Conservation (phyloP, 2,113 vertebrate species). For the Ibidorhyncha struthersii region DNA sequence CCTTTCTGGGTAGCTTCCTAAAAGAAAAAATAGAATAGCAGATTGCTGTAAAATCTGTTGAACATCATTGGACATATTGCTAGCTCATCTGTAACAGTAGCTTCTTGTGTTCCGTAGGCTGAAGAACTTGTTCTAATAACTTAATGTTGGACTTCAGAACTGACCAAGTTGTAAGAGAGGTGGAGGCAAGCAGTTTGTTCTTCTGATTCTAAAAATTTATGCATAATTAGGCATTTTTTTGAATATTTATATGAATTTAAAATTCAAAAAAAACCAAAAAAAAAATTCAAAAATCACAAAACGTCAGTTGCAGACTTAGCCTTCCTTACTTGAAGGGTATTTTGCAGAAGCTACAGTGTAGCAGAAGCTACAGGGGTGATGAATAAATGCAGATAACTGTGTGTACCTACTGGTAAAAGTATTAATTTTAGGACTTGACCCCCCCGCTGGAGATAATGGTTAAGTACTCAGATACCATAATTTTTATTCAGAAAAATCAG, state of each 20-base stretch:
- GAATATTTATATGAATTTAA: not conserved
- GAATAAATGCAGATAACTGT: not conserved
- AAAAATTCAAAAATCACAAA: not conserved
- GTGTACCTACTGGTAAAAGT: not conserved
- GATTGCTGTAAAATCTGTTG: not conserved
- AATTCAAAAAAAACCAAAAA: not conserved
- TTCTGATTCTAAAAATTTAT: not conserved
- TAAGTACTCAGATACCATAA: not conserved
- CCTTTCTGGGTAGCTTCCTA: not conserved
- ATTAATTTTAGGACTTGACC: not conserved
- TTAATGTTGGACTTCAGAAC: not conserved
- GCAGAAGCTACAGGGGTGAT: not conserved
- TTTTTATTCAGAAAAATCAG: conserved; percentile 31
- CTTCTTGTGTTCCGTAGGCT: not conserved
- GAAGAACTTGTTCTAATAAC: not conserved
- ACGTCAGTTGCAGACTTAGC: fast-evolving
- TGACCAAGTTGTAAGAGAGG: not conserved
- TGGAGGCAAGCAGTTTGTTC: not conserved
- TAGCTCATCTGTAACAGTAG: not conserved
- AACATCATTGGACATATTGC: not conserved
- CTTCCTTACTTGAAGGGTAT: not conserved
- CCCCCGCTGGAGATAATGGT: not conserved
- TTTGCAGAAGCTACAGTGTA: not conserved
- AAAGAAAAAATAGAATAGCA: not conserved
- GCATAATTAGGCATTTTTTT: not conserved